These are phyloP conservation scores for Ovis aries DNA, from an alignment of 2,113 vertebrate genomes.

Conservation along the genomic window DNA sequence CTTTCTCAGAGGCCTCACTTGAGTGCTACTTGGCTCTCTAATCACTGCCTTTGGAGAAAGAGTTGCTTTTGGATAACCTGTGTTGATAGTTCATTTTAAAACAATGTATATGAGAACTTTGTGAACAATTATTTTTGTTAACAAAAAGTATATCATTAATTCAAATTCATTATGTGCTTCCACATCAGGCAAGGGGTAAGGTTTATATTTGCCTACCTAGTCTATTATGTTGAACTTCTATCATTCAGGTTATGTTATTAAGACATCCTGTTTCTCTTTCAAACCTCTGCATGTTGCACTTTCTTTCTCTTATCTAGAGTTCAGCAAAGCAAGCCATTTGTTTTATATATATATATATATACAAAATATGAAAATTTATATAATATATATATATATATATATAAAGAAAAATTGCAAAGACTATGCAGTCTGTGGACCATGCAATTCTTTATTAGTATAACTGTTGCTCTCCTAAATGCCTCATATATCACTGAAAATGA, in stretches of 20 bases:
- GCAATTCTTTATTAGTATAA: not conserved
- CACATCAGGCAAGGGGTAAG: not conserved
- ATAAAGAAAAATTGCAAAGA: not conserved
- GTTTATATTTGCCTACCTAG: not conserved
- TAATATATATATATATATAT: not conserved
- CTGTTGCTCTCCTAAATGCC: not conserved
- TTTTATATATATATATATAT: not conserved
- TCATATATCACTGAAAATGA: slow-evolving; percentile 53
- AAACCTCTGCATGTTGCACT: not conserved
- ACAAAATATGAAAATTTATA: not conserved
- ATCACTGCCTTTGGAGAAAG: not conserved
- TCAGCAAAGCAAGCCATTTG: not conserved
- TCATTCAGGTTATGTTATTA: not conserved
- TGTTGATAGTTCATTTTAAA: not conserved
- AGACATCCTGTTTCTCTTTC: not conserved
- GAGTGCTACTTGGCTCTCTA: not conserved
- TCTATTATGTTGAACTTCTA: not conserved
- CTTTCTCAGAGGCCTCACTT: not conserved
- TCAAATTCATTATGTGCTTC: not conserved
- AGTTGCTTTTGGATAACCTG: not conserved
- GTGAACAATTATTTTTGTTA: not conserved
- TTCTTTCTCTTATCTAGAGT: not conserved
- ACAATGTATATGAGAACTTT: not conserved
- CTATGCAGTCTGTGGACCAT: not conserved
- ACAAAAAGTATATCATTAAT: not conserved